Percentiles rank a stretch among this genome's conserved stretches.
Evolutionary conservation across 2,888 invertebrate genomes (phyloP).

Genomic region (Nomada flava): DNA sequence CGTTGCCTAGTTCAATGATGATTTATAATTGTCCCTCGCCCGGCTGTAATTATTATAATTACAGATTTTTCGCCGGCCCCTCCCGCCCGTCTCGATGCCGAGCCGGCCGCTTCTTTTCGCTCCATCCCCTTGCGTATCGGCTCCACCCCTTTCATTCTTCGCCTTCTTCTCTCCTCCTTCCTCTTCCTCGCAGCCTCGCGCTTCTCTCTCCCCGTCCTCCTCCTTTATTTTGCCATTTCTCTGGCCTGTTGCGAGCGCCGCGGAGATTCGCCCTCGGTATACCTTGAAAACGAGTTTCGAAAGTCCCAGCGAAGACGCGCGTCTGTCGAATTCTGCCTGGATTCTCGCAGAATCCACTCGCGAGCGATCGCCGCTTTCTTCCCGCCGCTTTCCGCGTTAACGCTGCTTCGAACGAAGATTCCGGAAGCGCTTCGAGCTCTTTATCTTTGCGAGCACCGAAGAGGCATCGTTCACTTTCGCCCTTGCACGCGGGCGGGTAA

Average conservation of each 20-base stretch:
- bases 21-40: conserved; percentile 80
- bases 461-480: conserved; percentile 15
- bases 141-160: conserved; percentile 76
- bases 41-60: conserved; percentile 81
- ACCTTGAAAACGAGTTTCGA: conserved; percentile 76
- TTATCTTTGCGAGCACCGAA: conserved; percentile 19
- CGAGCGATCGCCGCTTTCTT: conserved; percentile 13
- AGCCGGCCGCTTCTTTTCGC: conserved; percentile 49
- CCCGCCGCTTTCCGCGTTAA: not conserved
- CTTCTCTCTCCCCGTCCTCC: conserved; percentile 19
- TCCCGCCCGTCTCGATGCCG: conserved; percentile 53
- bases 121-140: conserved; percentile 66
- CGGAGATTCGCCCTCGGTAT: conserved; percentile 43
- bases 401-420: not conserved
- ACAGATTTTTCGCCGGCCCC: conserved; percentile 77
- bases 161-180: conserved; percentile 40
- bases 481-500: conserved; percentile 14
- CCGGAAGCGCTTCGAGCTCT: conserved; percentile 25
- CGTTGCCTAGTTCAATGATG: conserved; percentile 81
- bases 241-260: conserved; percentile 42
- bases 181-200: conserved; percentile 42
- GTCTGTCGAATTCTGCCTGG: conserved; percentile 30
- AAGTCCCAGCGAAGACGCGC: conserved; percentile 65
- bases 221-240: conserved; percentile 44
- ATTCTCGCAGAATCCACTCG: conserved; percentile 37